Percentiles rank a stretch among this genome's conserved stretches.
Evolutionary conservation across 2,797 vertebrate species (phyloP).

Genomic region (Monodelphis domestica): DNA sequence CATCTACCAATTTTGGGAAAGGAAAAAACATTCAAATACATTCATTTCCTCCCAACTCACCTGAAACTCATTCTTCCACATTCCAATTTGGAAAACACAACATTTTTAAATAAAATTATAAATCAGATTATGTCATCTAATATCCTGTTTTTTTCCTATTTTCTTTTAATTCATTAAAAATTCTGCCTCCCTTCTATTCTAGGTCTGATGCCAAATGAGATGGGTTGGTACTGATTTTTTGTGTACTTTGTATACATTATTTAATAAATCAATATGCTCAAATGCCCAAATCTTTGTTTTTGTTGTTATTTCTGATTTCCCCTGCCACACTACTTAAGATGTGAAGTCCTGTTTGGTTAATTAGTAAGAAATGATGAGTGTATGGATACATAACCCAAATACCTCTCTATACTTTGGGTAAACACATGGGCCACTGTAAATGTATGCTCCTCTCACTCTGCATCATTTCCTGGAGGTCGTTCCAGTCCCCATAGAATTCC

Average conservation of each 20-base stretch:
- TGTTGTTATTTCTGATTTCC: neutral
- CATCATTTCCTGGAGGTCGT: too few species aligned
- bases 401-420: neutral
- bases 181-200: too few species aligned
- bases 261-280: neutral
- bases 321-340: neutral
- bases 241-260: neutral
- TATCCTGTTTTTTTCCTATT: neutral
- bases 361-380: neutral
- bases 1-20: neutral
- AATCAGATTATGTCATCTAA: neutral
- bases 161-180: neutral
- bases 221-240: neutral
- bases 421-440: neutral
- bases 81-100: neutral
- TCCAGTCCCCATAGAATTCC: too few species aligned
- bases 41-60: neutral
- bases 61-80: neutral
- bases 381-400: neutral
- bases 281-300: neutral
- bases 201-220: too few species aligned
- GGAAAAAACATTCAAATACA: neutral
- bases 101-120: neutral
- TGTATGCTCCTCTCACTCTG: too few species aligned
- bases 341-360: neutral